These are phyloP conservation scores for Sabatieria punctata DNA, from an alignment of 2,888 invertebrate species.

Conservation along the genomic window DNA sequence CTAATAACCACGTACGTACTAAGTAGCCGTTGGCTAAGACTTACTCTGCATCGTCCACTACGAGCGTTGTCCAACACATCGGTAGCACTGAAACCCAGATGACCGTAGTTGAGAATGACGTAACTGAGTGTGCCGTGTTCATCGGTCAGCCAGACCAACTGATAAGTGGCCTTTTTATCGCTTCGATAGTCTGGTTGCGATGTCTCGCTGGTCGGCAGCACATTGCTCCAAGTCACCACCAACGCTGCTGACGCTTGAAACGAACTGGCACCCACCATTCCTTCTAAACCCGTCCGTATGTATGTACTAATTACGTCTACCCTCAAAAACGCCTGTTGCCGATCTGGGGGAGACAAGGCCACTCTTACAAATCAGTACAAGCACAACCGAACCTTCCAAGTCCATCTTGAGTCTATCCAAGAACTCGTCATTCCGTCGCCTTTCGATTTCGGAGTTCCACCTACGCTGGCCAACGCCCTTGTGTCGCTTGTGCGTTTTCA, in stretches of 20 bases:
- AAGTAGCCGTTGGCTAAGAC: too few species aligned
- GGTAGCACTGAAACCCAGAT: conserved; percentile 68
- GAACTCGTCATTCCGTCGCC: neutral
- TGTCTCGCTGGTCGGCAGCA: conserved; percentile 47
- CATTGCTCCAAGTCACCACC: conserved; percentile 86
- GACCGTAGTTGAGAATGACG: conserved; percentile 79
- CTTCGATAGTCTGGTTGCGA: neutral
- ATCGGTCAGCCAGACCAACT: conserved; percentile 45
- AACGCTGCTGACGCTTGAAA: conserved; percentile 77
- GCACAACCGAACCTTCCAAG: neutral
- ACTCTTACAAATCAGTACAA: too few species aligned
- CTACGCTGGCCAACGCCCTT: too few species aligned
- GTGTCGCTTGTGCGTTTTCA: neutral
- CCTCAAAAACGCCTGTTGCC: too few species aligned
- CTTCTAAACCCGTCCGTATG: conserved; percentile 68
- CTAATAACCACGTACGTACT: too few species aligned
- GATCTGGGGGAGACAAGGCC: too few species aligned
- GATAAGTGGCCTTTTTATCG: conserved; percentile 24
- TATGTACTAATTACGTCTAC: too few species aligned
- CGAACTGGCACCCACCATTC: conserved; percentile 67
- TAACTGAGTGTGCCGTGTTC: conserved; percentile 87
- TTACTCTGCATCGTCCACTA: conserved; percentile 24
- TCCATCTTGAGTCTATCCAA: conserved; percentile 1
- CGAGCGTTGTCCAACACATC: conserved; percentile 26
- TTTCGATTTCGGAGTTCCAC: too few species aligned